phyloP scores from a whole-genome alignment of 2,888 invertebrate genomes.

The Ligdia adustata region DNA sequence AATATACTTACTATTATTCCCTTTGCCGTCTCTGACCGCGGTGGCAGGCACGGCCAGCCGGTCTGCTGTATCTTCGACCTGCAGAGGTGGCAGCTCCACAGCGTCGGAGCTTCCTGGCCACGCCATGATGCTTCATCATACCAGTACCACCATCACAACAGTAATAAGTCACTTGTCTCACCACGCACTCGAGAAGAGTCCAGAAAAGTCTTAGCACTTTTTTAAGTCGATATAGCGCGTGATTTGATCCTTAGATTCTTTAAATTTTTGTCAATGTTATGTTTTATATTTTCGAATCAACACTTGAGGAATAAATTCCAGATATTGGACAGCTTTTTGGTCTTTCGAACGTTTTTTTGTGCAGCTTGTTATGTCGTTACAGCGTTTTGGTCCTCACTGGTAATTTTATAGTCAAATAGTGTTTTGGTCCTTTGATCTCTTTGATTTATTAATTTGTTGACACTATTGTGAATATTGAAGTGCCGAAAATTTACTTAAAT shows the following conservation, averaged over 20 bases:
- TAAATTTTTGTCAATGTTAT: too few relatives aligned
- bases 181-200: background rate
- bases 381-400: background rate
- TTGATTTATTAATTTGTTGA: too few relatives aligned
- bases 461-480: too few relatives aligned
- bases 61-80: slow-evolving; percentile 35
- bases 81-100: slow-evolving; percentile 66
- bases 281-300: background rate
- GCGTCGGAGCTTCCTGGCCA: slow-evolving; percentile 74
- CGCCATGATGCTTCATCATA: slow-evolving; percentile 64
- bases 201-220: too few relatives aligned
- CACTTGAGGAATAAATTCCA: too few relatives aligned
- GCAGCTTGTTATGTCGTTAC: background rate
- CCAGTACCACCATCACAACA: slow-evolving; percentile 29
- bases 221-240: too few relatives aligned
- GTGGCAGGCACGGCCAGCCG: slow-evolving; percentile 46
- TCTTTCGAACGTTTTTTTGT: background rate
- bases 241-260: too few relatives aligned
- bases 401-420: too few relatives aligned
- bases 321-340: background rate
- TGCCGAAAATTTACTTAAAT: too few relatives aligned
- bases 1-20: slow-evolving; percentile 32
- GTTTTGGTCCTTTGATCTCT: too few relatives aligned
- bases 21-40: slow-evolving; percentile 48
- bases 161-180: background rate